These are phyloP conservation scores for Drosophila leonis DNA, from an alignment of 2,888 invertebrate genomes.

Conservation along the genomic window DNA sequence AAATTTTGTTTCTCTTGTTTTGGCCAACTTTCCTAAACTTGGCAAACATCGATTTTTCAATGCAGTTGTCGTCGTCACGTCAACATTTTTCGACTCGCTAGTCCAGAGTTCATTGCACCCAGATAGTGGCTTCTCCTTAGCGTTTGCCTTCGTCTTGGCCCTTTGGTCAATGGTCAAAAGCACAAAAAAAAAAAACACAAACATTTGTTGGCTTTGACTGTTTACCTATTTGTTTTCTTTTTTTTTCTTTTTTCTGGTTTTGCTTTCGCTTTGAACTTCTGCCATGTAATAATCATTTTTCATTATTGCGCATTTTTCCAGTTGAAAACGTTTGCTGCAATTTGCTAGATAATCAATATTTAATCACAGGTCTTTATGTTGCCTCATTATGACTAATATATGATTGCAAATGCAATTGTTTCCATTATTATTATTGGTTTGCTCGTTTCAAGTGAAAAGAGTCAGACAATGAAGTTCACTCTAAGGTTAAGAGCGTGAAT, in stretches of 20 bases:
- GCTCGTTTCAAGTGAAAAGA: slow-evolving; percentile 40
- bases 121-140: slow-evolving; percentile 14
- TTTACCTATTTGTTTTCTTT: slow-evolving; percentile 25
- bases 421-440: slow-evolving; percentile 7
- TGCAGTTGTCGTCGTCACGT: slow-evolving; percentile 59
- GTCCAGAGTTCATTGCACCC: slow-evolving; percentile 46
- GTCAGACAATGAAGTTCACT: slow-evolving; percentile 43
- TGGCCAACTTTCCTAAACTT: slow-evolving; percentile 30
- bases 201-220: slow-evolving; percentile 20
- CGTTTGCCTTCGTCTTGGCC: slow-evolving; percentile 5
- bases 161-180: slow-evolving; percentile 49
- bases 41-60: slow-evolving; percentile 56
- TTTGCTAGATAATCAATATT: slow-evolving; percentile 67
- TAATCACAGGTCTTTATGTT: slow-evolving; percentile 63
- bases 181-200: slow-evolving; percentile 8
- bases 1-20: slow-evolving; percentile 18
- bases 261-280: slow-evolving; percentile 54
- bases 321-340: slow-evolving; percentile 60
- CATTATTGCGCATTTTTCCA: slow-evolving; percentile 71
- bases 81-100: slow-evolving; percentile 32
- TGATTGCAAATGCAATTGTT: slow-evolving; percentile 25
- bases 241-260: slow-evolving; percentile 36
- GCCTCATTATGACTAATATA: slow-evolving; percentile 60
- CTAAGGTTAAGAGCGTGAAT: slow-evolving; percentile 17
- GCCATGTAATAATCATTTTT: slow-evolving; percentile 51